These are phyloP conservation scores for Sardina pilchardus DNA, from an alignment of 2,113 vertebrate genomes.

Conservation along the genomic window DNA sequence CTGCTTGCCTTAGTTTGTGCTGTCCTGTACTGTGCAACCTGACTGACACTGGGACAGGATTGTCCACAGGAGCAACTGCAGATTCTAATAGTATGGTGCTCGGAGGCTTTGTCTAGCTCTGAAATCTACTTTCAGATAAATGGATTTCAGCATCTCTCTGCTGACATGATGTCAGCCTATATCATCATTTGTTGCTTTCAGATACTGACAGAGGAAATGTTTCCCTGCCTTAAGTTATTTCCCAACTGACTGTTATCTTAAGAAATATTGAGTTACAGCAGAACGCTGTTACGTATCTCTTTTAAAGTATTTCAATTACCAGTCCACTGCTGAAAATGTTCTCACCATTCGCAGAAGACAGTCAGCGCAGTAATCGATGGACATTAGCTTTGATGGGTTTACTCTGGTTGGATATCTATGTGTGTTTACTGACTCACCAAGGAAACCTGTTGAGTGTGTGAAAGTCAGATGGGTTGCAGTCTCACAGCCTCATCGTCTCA, in stretches of 20 bases:
- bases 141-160: background rate
- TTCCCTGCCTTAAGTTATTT: background rate
- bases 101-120: background rate
- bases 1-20: background rate
- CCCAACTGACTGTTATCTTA: background rate
- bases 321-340: too few species aligned
- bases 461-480: background rate
- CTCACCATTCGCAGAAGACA: too few species aligned
- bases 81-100: too few species aligned
- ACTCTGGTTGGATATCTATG: background rate
- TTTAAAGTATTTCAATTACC: background rate
- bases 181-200: background rate
- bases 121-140: background rate
- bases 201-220: background rate
- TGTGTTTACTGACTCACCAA: conserved; percentile 1
- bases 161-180: background rate
- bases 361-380: background rate
- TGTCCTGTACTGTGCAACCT: background rate
- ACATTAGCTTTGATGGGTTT: background rate
- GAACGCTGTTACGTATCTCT: background rate
- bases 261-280: background rate
- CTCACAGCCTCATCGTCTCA: background rate
- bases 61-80: background rate
- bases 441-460: background rate
- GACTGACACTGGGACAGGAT: background rate